A percentile compares a stretch with the other conserved stretches of the same genome.
Conservation (phyloP, 2,113 vertebrate genomes). For the Microcebus tavaratra region DNA sequence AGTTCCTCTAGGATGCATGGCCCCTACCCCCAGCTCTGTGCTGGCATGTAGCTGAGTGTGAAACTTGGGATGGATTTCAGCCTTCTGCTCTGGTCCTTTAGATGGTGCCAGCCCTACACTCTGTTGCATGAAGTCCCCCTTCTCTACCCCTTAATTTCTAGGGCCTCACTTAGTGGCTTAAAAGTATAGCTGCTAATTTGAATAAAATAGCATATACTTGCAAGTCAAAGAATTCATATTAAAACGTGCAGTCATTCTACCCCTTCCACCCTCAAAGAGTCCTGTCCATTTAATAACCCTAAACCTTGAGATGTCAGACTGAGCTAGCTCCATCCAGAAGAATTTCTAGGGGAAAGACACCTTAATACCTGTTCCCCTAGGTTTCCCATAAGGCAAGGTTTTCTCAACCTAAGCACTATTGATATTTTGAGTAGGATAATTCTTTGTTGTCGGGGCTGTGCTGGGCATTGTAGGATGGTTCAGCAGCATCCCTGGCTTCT, state of each 20-base stretch:
- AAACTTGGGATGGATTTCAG: background rate
- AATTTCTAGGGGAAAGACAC: background rate
- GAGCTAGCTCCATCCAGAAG: background rate
- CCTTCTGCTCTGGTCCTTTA: background rate
- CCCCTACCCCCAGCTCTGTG: background rate
- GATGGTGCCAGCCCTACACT: background rate
- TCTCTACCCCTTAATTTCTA: background rate
- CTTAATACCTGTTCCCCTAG: background rate
- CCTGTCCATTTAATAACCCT: background rate
- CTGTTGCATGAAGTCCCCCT: background rate
- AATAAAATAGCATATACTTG: constrained; percentile 46
- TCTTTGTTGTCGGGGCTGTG: background rate
- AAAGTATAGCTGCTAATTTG: constrained; percentile 2
- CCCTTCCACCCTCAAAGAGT: background rate
- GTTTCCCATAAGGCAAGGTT: background rate
- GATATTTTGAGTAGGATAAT: background rate
- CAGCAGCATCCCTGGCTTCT: background rate
- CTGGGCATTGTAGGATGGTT: background rate
- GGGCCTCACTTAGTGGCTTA: background rate
- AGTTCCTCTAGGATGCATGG: background rate
- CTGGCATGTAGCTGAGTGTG: background rate
- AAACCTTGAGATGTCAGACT: background rate
- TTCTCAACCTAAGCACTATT: background rate
- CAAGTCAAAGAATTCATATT: constrained; percentile 39
- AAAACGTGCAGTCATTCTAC: background rate